Percentiles rank a stretch among this genome's conserved stretches.
These are phyloP conservation scores for Steinernema hermaphroditum DNA, from an alignment of 2,888 invertebrate species.

Conservation along the genomic window DNA sequence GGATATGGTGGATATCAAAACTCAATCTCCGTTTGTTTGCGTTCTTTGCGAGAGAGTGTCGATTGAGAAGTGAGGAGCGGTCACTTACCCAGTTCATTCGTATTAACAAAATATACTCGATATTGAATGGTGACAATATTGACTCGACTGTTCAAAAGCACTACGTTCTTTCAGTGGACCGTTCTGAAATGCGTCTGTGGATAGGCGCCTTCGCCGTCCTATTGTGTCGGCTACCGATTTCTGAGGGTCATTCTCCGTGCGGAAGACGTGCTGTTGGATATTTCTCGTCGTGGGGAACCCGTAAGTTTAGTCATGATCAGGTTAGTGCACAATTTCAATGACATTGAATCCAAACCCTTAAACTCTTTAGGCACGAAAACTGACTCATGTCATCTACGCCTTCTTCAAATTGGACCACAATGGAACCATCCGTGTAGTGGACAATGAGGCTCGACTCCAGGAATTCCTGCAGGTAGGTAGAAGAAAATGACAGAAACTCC, in stretches of 20 bases:
- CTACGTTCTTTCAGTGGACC: no score
- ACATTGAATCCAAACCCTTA: background rate
- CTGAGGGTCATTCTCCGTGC: constrained; percentile 1
- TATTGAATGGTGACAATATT: background rate
- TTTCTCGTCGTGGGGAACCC: constrained; percentile 62
- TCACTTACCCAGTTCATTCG: constrained; percentile 15
- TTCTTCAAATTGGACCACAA: constrained; percentile 59
- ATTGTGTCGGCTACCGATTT: background rate
- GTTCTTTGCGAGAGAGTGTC: constrained; percentile 6
- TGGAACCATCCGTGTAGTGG: constrained; percentile 50
- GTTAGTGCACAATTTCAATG: constrained; percentile 33
- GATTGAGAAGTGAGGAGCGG: constrained; percentile 15
- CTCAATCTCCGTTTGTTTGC: constrained; percentile 6
- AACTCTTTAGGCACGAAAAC: constrained; percentile 47
- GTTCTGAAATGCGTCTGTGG: background rate
- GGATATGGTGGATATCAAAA: constrained; percentile 21
- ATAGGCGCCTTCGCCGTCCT: background rate
- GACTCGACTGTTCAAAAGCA: background rate
- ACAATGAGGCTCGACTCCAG: constrained; percentile 35
- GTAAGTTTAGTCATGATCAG: constrained; percentile 56
- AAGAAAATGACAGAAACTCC: no score
- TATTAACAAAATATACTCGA: constrained; percentile 25
- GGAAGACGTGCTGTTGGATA: constrained; percentile 60
- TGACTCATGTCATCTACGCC: constrained; percentile 65
- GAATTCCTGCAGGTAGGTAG: constrained; percentile 41